phyloP scores from a whole-genome alignment of 2,888 invertebrate species.

The Eurytoma adleriae region DNA sequence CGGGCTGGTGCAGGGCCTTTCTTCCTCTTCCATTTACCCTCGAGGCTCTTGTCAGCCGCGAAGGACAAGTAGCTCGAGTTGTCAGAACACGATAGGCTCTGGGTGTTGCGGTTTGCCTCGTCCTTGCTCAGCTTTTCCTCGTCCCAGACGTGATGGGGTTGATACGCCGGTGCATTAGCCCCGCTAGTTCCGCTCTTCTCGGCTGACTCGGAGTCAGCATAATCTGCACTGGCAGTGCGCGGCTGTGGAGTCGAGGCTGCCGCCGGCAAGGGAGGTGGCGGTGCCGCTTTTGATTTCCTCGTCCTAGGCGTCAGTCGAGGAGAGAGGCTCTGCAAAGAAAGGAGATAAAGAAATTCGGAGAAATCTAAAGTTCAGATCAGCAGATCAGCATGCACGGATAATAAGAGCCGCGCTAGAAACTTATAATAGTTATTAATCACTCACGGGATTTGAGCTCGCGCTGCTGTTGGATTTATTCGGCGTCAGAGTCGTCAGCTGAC shows the following conservation, averaged over 20 bases:
- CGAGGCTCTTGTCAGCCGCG: slow-evolving; percentile 79
- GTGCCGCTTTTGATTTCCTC: slow-evolving; percentile 83
- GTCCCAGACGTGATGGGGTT: slow-evolving; percentile 71
- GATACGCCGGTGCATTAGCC: too few species aligned
- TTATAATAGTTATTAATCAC: background rate
- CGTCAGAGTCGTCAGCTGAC: slow-evolving; percentile 27
- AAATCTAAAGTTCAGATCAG: background rate
- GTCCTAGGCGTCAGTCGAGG: slow-evolving; percentile 77
- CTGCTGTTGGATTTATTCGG: slow-evolving; percentile 6
- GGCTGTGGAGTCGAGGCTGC: background rate
- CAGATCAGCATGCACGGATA: background rate
- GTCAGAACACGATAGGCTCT: slow-evolving; percentile 66
- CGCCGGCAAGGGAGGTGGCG: slow-evolving; percentile 78
- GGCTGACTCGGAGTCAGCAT: too few species aligned
- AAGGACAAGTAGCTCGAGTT: slow-evolving; percentile 57
- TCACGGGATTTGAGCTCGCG: slow-evolving; percentile 18
- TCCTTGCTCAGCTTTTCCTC: slow-evolving; percentile 80
- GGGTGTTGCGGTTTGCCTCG: slow-evolving; percentile 79
- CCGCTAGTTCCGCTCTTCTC: too few species aligned
- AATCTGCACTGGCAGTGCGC: too few species aligned
- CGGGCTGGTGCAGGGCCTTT: slow-evolving; percentile 90
- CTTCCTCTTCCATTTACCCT: slow-evolving; percentile 84
- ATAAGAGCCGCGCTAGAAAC: too few species aligned
- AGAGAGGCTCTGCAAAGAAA: slow-evolving; percentile 62
- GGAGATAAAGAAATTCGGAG: background rate